Base-by-base conservation (phyloP, 2,113 vertebrate species). In the Ovibos moschatus region DNA sequence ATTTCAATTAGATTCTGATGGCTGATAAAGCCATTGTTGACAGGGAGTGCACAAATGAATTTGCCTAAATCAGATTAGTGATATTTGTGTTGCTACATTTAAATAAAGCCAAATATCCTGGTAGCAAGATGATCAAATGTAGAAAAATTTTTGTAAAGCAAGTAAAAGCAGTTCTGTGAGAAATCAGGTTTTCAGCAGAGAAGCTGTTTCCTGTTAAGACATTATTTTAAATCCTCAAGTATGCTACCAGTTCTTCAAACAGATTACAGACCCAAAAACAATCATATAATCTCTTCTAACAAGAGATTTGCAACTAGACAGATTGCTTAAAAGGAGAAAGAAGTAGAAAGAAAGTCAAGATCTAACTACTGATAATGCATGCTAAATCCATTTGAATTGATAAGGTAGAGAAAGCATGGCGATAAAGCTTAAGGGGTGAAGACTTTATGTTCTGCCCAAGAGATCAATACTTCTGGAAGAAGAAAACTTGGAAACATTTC, bases 1-100 rank as follows among this genome's bases (percentile, higher is more conserved):
- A 97, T 98, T 99, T 98, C 98, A 98, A 98, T 99, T 99, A 99
- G 97, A 99, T 98, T 97, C 98, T 98, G 98, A 98, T 95, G 97
- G 85, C 87, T 98, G 98, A 99, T 99, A 98, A 99, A 98, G 98
- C 97, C 76, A 97, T 85, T 98, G 96, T 97, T 98, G 98, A 99
- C 98, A 99, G 92, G 81, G 97, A 96, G 27, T 84, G n/a, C 45
- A 4, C 91, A 98, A 98, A 99, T 10, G 5, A 98, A 98, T 98
- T 97, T 98, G 96, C 36, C 43, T 53, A 98, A 98, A 98, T 84
- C 89, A 97, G 97, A 98, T 98, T 98, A 98, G 92, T 95, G 95
- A 97, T 96, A 60, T 98, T 98, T 98, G n/a, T 97, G 93, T 98
- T 92, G 87, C 47, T 97, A 76, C 89, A 98, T 97, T 99, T 98